Evolutionary conservation across 1,140 invertebrate genomes (phyloP).

Genomic region (Camponotus pennsylvanicus): DNA sequence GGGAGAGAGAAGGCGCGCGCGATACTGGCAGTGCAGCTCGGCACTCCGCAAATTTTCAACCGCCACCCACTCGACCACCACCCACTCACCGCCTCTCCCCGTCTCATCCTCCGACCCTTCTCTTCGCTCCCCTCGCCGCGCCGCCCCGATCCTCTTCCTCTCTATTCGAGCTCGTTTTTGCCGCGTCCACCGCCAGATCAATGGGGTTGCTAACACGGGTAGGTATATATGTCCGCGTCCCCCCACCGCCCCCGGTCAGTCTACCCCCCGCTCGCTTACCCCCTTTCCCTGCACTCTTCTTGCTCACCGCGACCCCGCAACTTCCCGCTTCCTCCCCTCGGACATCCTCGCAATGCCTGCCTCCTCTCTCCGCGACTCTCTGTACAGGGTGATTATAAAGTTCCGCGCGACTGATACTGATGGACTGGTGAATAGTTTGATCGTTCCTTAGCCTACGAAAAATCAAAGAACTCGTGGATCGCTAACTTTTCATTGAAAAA

Average conservation of each 20-base stretch:
- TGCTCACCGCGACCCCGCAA: conserved; percentile 59
- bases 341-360: conserved; percentile 59
- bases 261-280: conserved; percentile 58
- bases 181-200: conserved; percentile 85
- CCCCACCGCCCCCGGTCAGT: conserved; percentile 75
- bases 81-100: conserved; percentile 16
- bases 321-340: conserved; percentile 54
- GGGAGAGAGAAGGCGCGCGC: conserved; percentile 36
- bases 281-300: conserved; percentile 48
- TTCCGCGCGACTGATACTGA: conserved; percentile 68
- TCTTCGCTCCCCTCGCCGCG: not conserved
- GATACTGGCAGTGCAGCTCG: conserved; percentile 78
- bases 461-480: not conserved
- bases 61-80: conserved; percentile 75
- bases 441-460: not conserved
- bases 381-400: conserved; percentile 80
- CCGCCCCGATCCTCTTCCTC: conserved; percentile 73
- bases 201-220: conserved; percentile 86
- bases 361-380: conserved; percentile 59
- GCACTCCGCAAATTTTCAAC: conserved; percentile 85
- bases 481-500: not conserved
- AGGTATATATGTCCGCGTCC: conserved; percentile 83
- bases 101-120: conserved; percentile 75
- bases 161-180: conserved; percentile 85
- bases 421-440: conserved; percentile 39